Percentiles rank a stretch among this genome's conserved stretches.
phyloP scores from a whole-genome alignment of 2,113 vertebrate genomes.

The Aegotheles bennettii region DNA sequence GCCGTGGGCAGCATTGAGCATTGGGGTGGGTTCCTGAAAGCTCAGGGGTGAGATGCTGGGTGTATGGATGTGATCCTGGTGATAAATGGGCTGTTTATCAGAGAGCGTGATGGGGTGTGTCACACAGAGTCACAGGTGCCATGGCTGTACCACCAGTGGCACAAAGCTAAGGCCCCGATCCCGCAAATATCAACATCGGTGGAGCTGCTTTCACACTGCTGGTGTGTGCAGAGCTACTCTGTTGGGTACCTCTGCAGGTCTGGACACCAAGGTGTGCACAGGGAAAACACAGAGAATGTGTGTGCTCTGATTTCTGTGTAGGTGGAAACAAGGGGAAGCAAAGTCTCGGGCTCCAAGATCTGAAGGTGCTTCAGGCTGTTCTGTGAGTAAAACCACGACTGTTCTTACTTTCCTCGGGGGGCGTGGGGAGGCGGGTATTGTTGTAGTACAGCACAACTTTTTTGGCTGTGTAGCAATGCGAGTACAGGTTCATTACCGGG shows the following conservation, averaged over 20 bases:
- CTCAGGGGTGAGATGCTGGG: not conserved
- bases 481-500: not conserved
- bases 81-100: not conserved
- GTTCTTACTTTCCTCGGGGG: not conserved
- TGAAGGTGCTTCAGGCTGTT: not conserved
- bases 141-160: not conserved
- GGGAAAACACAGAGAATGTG: not conserved
- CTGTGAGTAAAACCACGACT: not conserved
- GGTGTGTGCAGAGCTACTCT: not conserved
- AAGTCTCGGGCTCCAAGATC: not conserved
- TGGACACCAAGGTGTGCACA: not conserved
- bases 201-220: not conserved
- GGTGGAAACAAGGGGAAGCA: not conserved
- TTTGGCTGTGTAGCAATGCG: not conserved
- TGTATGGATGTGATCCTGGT: not conserved
- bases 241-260: not conserved
- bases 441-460: not conserved
- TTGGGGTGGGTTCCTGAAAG: not conserved
- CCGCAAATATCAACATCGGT: not conserved
- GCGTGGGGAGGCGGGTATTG: not conserved
- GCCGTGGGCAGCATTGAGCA: not conserved
- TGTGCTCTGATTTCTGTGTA: not conserved
- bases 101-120: not conserved
- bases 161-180: not conserved
- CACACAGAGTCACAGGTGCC: not conserved